Conservation (phyloP, 2,888 invertebrate species). For the Melitaea athalia region DNA sequence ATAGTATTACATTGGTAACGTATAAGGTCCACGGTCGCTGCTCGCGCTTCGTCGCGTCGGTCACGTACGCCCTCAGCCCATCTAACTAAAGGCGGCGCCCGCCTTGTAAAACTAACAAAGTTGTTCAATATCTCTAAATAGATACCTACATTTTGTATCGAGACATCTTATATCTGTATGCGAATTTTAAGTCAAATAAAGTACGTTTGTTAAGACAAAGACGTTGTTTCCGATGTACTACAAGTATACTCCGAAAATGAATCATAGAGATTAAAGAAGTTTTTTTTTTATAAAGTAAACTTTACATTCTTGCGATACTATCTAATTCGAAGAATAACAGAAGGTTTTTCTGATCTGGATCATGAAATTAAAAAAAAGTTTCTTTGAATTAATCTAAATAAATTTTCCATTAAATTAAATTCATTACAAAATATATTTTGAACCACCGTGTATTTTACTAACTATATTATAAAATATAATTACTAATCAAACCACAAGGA, state of each 20-base stretch:
- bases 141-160: no score
- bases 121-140: constrained; percentile 5
- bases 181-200: not conserved
- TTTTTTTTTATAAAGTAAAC: constrained; percentile 35
- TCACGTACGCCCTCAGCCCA: constrained; percentile 64
- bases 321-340: constrained; percentile 34
- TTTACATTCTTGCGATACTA: constrained; percentile 22
- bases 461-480: not conserved
- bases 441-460: not conserved
- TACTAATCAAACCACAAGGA: constrained; percentile 15
- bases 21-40: constrained; percentile 55
- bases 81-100: constrained; percentile 43
- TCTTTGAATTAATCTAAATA: constrained; percentile 27
- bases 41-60: constrained; percentile 51
- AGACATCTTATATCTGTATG: no score
- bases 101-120: constrained; percentile 40
- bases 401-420: constrained; percentile 13
- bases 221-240: not conserved
- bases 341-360: constrained; percentile 30
- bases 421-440: no score
- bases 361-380: constrained; percentile 31
- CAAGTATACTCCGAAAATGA: not conserved
- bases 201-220: not conserved
- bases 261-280: constrained; percentile 16
- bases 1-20: constrained; percentile 28